A percentile compares a stretch with the other conserved stretches of the same genome.
These are phyloP conservation scores for Microctonus hyperodae DNA, from an alignment of 2,888 invertebrate genomes.

Conservation along the genomic window DNA sequence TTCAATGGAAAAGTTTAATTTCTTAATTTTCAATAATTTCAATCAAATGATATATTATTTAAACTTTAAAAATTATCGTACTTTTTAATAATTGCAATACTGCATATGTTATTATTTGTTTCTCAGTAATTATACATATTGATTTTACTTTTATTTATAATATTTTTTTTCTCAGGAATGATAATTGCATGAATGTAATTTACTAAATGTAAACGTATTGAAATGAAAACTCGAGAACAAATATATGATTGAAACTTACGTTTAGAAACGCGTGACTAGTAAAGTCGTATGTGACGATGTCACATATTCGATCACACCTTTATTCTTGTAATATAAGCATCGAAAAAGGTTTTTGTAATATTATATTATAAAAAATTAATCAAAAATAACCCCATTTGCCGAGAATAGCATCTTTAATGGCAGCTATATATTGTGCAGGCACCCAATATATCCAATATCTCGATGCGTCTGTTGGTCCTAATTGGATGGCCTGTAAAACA, in stretches of 20 bases:
- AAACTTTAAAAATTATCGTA: neutral
- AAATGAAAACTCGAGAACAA: slow-evolving; percentile 32
- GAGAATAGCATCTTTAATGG: slow-evolving; percentile 88
- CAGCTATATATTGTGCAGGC: slow-evolving; percentile 87
- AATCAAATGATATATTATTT: slow-evolving; percentile 19
- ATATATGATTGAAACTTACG: slow-evolving; percentile 57
- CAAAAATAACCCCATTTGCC: slow-evolving; percentile 86
- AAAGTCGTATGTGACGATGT: slow-evolving; percentile 55
- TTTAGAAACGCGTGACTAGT: slow-evolving; percentile 59
- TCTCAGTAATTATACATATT: neutral
- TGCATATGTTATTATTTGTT: neutral
- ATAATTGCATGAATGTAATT: slow-evolving; percentile 23
- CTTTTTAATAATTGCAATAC: neutral
- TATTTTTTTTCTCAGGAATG: slow-evolving; percentile 7
- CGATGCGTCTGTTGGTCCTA: slow-evolving; percentile 91
- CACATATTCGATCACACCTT: slow-evolving; percentile 50
- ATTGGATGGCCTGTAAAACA: slow-evolving; percentile 76
- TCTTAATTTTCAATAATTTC: too few relatives aligned
- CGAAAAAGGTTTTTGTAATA: slow-evolving; percentile 34
- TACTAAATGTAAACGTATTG: neutral
- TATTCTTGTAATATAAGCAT: slow-evolving; percentile 8
- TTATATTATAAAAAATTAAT: slow-evolving; percentile 54
- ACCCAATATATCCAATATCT: slow-evolving; percentile 96
- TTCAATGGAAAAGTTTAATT: neutral
- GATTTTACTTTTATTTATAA: neutral